Evolutionary conservation across 2,888 invertebrate species (phyloP), one percentile per base, ranked within the genome.

Genomic region (Callosobruchus maculatus): DNA sequence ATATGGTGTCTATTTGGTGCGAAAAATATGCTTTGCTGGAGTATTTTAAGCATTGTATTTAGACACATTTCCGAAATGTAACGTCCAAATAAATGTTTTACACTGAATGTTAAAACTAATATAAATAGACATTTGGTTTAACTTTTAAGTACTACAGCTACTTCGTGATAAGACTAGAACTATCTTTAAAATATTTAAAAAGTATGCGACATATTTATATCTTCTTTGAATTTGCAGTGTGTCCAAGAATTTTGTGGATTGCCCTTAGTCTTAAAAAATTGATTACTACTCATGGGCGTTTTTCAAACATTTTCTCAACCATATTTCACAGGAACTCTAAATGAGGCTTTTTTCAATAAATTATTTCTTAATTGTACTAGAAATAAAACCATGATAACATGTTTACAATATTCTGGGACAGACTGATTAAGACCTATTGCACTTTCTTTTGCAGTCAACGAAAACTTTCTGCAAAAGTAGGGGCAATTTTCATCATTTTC

Each of bases 371-470:
- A n/a, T n/a, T n/a, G n/a, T n/a, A n/a, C n/a, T n/a, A n/a, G n/a
- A n/a, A n/a, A n/a, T 26, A 26, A 18, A 49, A 49, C 13, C 49
- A 18, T 13, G 49, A 18, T 18, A 18, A 49, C 49, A 1, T 49
- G 7, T 18, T 49, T 18, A 49, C 49, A 49, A 49, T 49, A 49
- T 49, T 49, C 49, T 49, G 49, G 49, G 18, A 49, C 49, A 49
- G 49, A 1, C 49, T 13, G 49, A 1, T 13, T 18, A 13, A 18
- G 13, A 49, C 49, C 18, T 85, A 85, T 85, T 85, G 86, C 85
- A 86, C 86, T 82, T 83, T 82, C 84, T 83, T 84, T 85, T 84
- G 85, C 85, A 85, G 85, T 81, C 80, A 85, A 85, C 85, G 85
- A 77, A 82, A 85, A 85, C 84, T 80, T 79, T 78, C 84, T 84